phyloP scores from a whole-genome alignment of 2,888 invertebrate species.

The Chaitophorus viminalis region DNA sequence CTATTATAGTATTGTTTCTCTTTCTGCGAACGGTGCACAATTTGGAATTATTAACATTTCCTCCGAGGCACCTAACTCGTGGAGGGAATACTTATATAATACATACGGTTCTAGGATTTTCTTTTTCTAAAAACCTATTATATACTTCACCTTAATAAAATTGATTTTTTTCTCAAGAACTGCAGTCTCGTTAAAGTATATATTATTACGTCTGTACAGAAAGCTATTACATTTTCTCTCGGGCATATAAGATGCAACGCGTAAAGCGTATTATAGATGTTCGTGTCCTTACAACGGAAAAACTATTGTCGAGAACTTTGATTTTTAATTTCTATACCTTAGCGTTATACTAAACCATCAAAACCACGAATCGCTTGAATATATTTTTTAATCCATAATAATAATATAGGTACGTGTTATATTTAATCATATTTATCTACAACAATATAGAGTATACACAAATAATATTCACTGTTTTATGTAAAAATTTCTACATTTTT shows the following conservation, averaged over 20 bases:
- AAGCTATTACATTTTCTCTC: neutral
- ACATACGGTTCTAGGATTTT: neutral
- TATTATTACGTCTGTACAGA: neutral
- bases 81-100: no score
- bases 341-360: no score
- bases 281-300: no score
- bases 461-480: no score
- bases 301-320: no score
- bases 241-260: neutral
- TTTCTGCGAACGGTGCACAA: neutral
- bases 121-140: neutral
- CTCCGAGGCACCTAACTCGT: neutral
- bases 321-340: no score
- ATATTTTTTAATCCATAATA: no score
- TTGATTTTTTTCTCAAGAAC: neutral
- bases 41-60: conserved; percentile 24
- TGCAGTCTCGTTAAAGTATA: neutral
- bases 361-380: no score
- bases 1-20: neutral
- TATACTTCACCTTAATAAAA: neutral
- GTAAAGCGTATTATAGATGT: neutral
- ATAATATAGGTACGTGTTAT: no score
- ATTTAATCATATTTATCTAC: no score
- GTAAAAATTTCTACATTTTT: no score
- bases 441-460: no score